Base-by-base conservation (phyloP, 2,797 vertebrate species). In the Rousettus madagascariensis region DNA sequence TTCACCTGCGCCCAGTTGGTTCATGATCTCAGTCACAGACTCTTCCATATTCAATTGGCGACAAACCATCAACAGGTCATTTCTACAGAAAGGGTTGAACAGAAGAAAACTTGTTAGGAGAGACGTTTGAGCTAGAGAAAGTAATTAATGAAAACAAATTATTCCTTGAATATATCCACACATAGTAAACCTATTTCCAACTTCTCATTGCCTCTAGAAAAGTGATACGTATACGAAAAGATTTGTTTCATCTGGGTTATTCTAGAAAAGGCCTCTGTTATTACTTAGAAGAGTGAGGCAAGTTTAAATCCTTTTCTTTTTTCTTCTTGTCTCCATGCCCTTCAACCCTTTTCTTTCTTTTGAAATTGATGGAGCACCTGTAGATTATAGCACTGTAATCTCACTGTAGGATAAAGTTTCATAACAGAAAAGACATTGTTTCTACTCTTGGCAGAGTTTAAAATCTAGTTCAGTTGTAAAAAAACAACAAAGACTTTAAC, bases 31-130 rank as follows among this genome's bases (percentile, higher is more conserved):
- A 8, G 90, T 92, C n/a, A 99, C 98, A 90, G 98, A 99, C 1
- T 98, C 98, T 90, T 99, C 99, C 99, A 99, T 99, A 95, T 99
- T 99, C 93, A 99, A 79, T 66, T 99, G 99, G 85, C 98, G 98
- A 90, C 99, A 99, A 83, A 99, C 98, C 99, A 99, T 99, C 96
- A 99, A 97, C 97, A 99, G 98, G 96, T 99, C 99, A 96, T 99
- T 99, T 98, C 99, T 99, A 92, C 55, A 91, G 95, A 95, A 61
- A 30, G 49, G 55, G 92, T 68, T 90, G 88, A 71, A 86, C 24
- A 88, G 33, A 96, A 85, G 71, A 74, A 68, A 77, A 26, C 2
- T 4, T 28, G 63, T 95, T 80, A 95, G 87, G 33, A 85, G 28
- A 74, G 77, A 71, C 5, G 61, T 28, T 16, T 57, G 61, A 72